Base-by-base conservation (phyloP, 2,888 invertebrate species). In the Muscina levida region DNA sequence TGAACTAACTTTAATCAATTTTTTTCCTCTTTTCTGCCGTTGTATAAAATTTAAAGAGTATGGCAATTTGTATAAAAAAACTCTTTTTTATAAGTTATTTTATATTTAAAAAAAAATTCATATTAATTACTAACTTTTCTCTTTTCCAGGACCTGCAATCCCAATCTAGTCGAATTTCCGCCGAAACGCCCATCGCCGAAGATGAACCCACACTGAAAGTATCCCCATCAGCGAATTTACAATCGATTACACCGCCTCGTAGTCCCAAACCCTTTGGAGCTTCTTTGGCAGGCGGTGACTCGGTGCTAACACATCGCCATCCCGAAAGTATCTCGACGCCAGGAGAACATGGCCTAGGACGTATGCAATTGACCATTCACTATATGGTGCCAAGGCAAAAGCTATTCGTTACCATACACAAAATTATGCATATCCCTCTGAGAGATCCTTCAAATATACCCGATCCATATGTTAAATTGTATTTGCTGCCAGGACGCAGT, bases 391-490 rank as follows among this genome's bases (percentile, higher is more conserved):
- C 94, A 85, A 92, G 97, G 68, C 97, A 97, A 90, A 94, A 95
- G 79, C 92, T 98, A 17, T 93, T 95, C 71, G 93, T 97, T 39
- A 95, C 96, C 11, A 94, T 98, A 1, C 97, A 98, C 90, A 97
- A 96, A 92, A 95, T 97, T 83, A 94, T 94, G 96, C 95, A 96
- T 90, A 93, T 97, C 85, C 96, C 96, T 0, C 91, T 94, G 53
- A 95, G 95, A 86, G 96, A 97, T 89, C 95, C 95, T 0, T 92
- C 93, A 82, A 96, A 95, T 88, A 94, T 97, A 86, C 97, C 97
- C 1, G 97, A 97, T 91, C 96, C 97, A 0, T 97, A 97, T 88
- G 97, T 97, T 0, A 97, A 97, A 89, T 89, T 97, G 31, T 97
- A 97, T 89, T 91, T 97, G 83, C 91, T 97, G 79, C 97, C 97